Conservation (phyloP, 2,797 vertebrate species). For the Esox lucius region DNA sequence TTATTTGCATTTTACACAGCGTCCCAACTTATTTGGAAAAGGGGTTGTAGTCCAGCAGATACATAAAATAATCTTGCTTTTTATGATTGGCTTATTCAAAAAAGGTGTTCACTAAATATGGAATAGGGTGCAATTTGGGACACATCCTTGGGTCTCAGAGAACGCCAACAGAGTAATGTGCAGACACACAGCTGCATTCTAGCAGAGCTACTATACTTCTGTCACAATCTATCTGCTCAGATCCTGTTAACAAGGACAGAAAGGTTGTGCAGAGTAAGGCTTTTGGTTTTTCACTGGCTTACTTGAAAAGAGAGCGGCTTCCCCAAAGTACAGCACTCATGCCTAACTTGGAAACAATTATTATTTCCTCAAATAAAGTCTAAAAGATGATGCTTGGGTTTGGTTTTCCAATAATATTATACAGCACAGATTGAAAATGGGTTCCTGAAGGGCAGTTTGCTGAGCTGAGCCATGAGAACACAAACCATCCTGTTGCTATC, state of each 20-base stretch:
- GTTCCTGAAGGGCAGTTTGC: not conserved
- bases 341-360: not conserved
- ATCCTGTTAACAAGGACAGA: conserved; percentile 17
- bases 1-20: too few species aligned
- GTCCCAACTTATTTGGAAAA: too few species aligned
- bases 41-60: too few species aligned
- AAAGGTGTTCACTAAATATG: not conserved
- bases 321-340: not conserved
- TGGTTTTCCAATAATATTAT: not conserved
- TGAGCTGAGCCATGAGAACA: not conserved
- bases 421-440: not conserved
- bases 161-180: not conserved
- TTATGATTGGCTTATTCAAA: too few species aligned
- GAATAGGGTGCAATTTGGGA: not conserved
- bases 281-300: not conserved
- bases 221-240: conserved; percentile 19
- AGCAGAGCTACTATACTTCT: conserved; percentile 2
- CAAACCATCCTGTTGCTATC: not conserved
- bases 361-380: not conserved
- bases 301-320: not conserved
- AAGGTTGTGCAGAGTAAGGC: not conserved
- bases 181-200: not conserved
- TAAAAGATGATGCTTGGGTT: not conserved
- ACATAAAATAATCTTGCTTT: too few species aligned
- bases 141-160: not conserved